Evolutionary conservation across 1,140 invertebrate genomes (phyloP), one percentile per base, ranked within the genome.

Genomic region (Ceratina japonica): DNA sequence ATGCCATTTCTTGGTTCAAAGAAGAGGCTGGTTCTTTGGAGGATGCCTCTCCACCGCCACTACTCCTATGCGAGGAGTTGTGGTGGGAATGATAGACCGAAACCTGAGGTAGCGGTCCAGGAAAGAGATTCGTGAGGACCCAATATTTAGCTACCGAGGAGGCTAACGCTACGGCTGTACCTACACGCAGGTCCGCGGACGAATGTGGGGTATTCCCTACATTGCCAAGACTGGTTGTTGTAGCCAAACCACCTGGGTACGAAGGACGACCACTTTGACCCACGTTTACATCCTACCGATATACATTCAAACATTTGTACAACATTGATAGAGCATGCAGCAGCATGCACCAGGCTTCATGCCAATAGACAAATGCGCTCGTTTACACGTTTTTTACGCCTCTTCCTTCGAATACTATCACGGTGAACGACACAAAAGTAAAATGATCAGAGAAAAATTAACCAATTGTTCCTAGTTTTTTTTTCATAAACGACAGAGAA

Each of bases 141-240:
- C 91, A 93, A 90, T 93, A 93, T 83, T 93, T 93, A 89, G 93
- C 92, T 90, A 93, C 92, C 87, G 91, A 93, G 79, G 92, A 92
- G 71, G 91, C 91, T 91, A 93, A 91, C 70, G 92, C 90, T 90
- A 92, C 91, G 52, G 91, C 91, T 89, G 91, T 93, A 91, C 92
- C 92, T 91, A 93, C 92, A 83, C 92, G 92, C 81, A 92, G 90
- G 85, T 93, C 92, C 73, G 91, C 82, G 71, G 92, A 90, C 65
- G 91, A 89, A 86, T 91, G 88, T 65, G 89, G 88, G 76, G 87
- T 89, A 87, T 82, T 90, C 70, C 90, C 90, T 90, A 92, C 89
- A 90, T 91, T 91, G 84, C 89, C 90, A 86, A 91, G 87, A 89
- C 89, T 91, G 77, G 91, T 83, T 64, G 91, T 71, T 82, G 89